phyloP scores from a whole-genome alignment of 2,888 invertebrate species.

The Clunio marinus region DNA sequence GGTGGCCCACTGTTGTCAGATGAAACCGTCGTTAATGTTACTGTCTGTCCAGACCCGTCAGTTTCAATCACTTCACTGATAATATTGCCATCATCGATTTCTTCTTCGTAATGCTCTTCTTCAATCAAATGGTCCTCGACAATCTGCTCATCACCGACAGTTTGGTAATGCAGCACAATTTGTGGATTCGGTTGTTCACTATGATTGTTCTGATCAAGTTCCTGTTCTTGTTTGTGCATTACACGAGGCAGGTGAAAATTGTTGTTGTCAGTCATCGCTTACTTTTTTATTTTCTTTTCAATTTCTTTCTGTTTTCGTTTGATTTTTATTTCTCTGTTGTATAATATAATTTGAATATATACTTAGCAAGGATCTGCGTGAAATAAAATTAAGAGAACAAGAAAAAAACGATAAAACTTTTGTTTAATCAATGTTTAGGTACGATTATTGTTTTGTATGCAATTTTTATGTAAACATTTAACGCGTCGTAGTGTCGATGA shows the following conservation, averaged over 20 bases:
- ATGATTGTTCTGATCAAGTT: slow-evolving; percentile 24
- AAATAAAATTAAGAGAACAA: too few species aligned
- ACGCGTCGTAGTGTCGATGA: neutral
- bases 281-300: neutral
- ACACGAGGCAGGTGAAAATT: slow-evolving; percentile 37
- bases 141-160: slow-evolving; percentile 27
- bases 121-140: slow-evolving; percentile 33
- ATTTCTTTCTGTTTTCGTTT: neutral
- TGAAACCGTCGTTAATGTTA: neutral
- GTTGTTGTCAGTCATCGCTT: slow-evolving; percentile 32
- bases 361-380: too few species aligned
- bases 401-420: too few species aligned
- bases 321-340: too few species aligned
- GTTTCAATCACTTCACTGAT: slow-evolving; percentile 35
- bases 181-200: slow-evolving; percentile 37
- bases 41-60: neutral
- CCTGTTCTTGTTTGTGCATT: slow-evolving; percentile 13
- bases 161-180: slow-evolving; percentile 32
- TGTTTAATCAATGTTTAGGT: too few species aligned
- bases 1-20: slow-evolving; percentile 19
- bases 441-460: neutral
- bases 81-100: slow-evolving; percentile 32
- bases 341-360: too few species aligned
- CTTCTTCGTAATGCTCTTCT: slow-evolving; percentile 29
- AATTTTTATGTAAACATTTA: neutral